Conservation (phyloP, 2,888 invertebrate species). For the Agrochola lychnidis region DNA sequence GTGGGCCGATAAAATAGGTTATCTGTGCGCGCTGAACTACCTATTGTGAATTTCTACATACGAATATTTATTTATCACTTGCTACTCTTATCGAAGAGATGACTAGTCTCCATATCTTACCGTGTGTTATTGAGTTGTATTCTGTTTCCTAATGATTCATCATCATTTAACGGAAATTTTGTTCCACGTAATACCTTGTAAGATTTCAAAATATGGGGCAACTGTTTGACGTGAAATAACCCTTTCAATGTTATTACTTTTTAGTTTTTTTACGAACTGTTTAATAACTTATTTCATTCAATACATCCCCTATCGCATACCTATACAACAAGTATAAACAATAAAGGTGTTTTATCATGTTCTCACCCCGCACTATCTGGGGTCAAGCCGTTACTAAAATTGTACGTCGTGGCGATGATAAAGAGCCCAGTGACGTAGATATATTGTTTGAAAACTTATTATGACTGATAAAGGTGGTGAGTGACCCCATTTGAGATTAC, state of each 20-base stretch:
- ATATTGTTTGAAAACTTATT: constrained; percentile 48
- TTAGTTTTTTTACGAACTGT: neutral
- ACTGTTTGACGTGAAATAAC: neutral
- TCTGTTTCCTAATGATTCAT: constrained; percentile 15
- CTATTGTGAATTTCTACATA: constrained; percentile 18
- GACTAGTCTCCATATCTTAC: neutral
- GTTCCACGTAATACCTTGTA: neutral
- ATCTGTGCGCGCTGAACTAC: constrained; percentile 46
- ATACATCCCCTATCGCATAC: constrained; percentile 23
- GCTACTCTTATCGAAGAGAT: constrained; percentile 1
- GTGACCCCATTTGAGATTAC: constrained; percentile 65
- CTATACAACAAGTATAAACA: constrained; percentile 50
- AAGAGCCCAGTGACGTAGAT: constrained; percentile 62
- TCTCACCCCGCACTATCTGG: constrained; percentile 58
- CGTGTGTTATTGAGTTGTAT: neutral
- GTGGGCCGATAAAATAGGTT: constrained; percentile 60
- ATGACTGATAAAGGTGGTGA: constrained; percentile 64
- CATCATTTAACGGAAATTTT: neutral
- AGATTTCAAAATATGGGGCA: constrained; percentile 10
- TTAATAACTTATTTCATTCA: constrained; percentile 30
- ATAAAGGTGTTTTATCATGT: constrained; percentile 71
- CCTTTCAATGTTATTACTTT: neutral
- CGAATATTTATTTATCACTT: constrained; percentile 10
- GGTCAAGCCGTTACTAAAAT: constrained; percentile 64
- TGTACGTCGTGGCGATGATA: constrained; percentile 61